Percentiles rank a stretch among this genome's conserved stretches.
phyloP scores from a whole-genome alignment of 1,140 invertebrate species.

The Drosophila ercepeae region DNA sequence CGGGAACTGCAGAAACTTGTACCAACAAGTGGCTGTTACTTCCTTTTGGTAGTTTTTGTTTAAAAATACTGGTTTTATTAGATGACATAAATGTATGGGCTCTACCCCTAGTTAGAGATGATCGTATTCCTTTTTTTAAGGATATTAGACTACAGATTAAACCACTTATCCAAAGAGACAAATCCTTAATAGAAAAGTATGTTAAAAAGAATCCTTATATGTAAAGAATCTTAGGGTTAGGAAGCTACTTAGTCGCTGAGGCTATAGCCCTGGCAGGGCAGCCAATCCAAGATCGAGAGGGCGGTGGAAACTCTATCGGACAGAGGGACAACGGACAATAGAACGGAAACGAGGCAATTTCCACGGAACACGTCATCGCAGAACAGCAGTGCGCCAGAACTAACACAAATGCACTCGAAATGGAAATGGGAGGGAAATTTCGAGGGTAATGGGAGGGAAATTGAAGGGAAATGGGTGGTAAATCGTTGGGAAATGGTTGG shows the following conservation, averaged over 20 bases:
- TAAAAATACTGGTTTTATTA: constrained; percentile 2
- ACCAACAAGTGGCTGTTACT: neutral
- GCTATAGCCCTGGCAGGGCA: no score
- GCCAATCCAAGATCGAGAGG: neutral
- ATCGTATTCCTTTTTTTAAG: constrained; percentile 2
- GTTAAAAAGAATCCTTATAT: neutral
- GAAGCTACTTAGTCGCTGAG: constrained; percentile 40
- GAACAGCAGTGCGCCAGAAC: constrained; percentile 68
- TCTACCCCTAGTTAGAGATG: neutral
- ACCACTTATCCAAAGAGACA: constrained; percentile 37
- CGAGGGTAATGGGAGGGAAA: constrained; percentile 21
- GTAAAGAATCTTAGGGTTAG: constrained; percentile 24
- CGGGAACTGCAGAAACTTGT: constrained; percentile 5
- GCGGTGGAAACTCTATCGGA: neutral
- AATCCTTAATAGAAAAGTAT: constrained; percentile 8
- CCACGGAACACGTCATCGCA: constrained; percentile 63
- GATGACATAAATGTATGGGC: constrained; percentile 20
- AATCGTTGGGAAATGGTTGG: neutral
- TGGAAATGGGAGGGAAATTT: constrained; percentile 3
- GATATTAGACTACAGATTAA: constrained; percentile 42
- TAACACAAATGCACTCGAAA: constrained; percentile 16
- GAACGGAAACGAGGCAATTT: constrained; percentile 51
- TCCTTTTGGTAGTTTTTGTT: neutral
- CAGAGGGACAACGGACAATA: constrained; percentile 11
- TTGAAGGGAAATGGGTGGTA: neutral